phyloP scores from a whole-genome alignment of 2,888 invertebrate species.

The Phaonia tiefii region DNA sequence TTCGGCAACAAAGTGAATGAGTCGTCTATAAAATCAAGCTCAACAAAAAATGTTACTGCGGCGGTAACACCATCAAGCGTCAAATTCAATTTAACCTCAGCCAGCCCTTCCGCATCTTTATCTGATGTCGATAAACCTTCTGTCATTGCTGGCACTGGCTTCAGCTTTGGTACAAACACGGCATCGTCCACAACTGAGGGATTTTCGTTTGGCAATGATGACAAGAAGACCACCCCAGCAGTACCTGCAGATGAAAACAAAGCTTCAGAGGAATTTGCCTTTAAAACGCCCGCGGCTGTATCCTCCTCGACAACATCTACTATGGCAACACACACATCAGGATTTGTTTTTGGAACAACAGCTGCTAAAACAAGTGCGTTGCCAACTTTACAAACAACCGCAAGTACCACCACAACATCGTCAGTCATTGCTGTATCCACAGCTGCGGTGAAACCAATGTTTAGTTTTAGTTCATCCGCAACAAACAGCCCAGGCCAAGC shows the following conservation, averaged over 20 bases:
- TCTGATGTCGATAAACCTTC: slow-evolving; percentile 48
- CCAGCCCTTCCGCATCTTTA: slow-evolving; percentile 32
- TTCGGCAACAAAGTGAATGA: slow-evolving; percentile 33
- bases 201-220: slow-evolving; percentile 65
- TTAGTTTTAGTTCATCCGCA: slow-evolving; percentile 65
- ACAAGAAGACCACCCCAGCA: slow-evolving; percentile 6
- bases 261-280: slow-evolving; percentile 56
- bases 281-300: slow-evolving; percentile 58
- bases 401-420: slow-evolving; percentile 36
- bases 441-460: slow-evolving; percentile 67
- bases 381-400: slow-evolving; percentile 15
- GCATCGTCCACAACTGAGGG: slow-evolving; percentile 63
- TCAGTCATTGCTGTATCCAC: slow-evolving; percentile 51
- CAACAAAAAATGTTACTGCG: slow-evolving; percentile 37
- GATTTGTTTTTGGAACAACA: slow-evolving; percentile 49
- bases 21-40: slow-evolving; percentile 4
- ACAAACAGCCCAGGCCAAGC: slow-evolving; percentile 51
- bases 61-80: slow-evolving; percentile 60
- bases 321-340: slow-evolving; percentile 23
- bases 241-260: slow-evolving; percentile 18
- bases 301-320: slow-evolving; percentile 12
- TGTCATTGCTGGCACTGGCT: slow-evolving; percentile 55
- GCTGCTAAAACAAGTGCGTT: slow-evolving; percentile 24
- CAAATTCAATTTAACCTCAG: slow-evolving; percentile 67
- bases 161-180: slow-evolving; percentile 46